Evolutionary conservation across 2,113 vertebrate genomes (phyloP), one percentile per base, ranked within the genome.

Genomic region (Baryphthengus martii): DNA sequence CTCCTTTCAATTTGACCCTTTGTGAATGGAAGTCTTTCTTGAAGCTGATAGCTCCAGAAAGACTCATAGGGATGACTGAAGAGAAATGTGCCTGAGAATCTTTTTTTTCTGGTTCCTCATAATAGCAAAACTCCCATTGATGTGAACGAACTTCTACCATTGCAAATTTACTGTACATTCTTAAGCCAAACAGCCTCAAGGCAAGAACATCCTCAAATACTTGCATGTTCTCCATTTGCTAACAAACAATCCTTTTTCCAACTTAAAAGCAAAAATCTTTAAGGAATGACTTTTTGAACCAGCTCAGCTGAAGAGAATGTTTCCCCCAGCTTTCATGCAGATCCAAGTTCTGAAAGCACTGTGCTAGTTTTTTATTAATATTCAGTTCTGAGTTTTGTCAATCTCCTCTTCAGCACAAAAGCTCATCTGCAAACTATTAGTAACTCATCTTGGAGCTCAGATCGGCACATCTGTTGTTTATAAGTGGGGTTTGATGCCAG

Each of bases 281-380:
- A 78, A 94, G 17, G 31, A 81, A 87, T 53, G 40, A 81, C 79
- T 95, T 92, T 84, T 84, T 92, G 85, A 92, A 92, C 31, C 10
- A 84, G 13, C 21, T 81, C 0, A 0, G 52, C 56, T 52, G 33
- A 88, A 86, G 28, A 81, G 31, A 90, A 71, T 0, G 0, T 8
- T 91, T 88, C 83, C 52, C 24, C 37, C 0, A 1, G 13, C 93
- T 94, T 95, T 96, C 61, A 89, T 89, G 79, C 19, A 87, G 72
- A 81, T 93, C 90, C 90, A 95, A 71, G 42, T 86, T 88, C 72
- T 86, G 66, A 87, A 92, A 78, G 11, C 6, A 78, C n/a, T 75
- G 23, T 0, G 0, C 11, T 63, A 40, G 6, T 21, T 77, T 73
- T 91, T 78, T 52, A 75, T 87, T 65, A 71, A 71, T 71, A 56